Evolutionary conservation across 2,113 vertebrate species (phyloP).

Genomic region (Elanus axillaris): DNA sequence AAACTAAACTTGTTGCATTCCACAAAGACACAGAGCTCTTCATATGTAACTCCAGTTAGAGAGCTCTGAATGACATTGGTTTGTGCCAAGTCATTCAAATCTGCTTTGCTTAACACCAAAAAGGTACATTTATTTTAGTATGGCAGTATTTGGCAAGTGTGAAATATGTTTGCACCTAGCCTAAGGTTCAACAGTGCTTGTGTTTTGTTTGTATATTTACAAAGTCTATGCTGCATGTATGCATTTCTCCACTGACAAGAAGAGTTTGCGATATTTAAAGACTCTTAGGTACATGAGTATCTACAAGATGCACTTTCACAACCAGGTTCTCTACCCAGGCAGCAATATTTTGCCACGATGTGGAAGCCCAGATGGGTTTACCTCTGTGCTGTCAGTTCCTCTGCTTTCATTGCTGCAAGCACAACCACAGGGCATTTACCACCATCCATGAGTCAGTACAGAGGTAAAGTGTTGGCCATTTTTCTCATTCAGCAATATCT

Average conservation of each 20-base stretch:
- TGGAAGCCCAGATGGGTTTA: too few species aligned
- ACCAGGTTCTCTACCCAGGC: too few species aligned
- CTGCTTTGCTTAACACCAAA: not conserved
- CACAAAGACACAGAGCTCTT: not conserved
- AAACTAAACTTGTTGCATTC: not conserved
- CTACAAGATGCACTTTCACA: too few species aligned
- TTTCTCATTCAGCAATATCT: too few species aligned
- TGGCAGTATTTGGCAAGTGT: not conserved
- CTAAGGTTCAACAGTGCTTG: not conserved
- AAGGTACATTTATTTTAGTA: not conserved
- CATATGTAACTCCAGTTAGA: not conserved
- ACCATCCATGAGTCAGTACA: too few species aligned
- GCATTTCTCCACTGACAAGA: not conserved
- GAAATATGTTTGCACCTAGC: not conserved
- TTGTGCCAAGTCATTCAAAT: not conserved
- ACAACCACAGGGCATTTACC: too few species aligned
- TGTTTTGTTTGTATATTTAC: not conserved
- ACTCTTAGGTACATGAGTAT: too few species aligned
- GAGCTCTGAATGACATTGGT: not conserved
- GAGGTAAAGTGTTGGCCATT: too few species aligned
- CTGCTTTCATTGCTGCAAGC: too few species aligned
- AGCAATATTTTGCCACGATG: too few species aligned
- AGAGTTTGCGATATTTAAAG: not conserved
- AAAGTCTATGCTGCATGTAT: not conserved
- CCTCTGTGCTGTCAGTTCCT: too few species aligned